Evolutionary conservation across 2,113 vertebrate genomes (phyloP).

Genomic region (Tragelaphus scriptus): DNA sequence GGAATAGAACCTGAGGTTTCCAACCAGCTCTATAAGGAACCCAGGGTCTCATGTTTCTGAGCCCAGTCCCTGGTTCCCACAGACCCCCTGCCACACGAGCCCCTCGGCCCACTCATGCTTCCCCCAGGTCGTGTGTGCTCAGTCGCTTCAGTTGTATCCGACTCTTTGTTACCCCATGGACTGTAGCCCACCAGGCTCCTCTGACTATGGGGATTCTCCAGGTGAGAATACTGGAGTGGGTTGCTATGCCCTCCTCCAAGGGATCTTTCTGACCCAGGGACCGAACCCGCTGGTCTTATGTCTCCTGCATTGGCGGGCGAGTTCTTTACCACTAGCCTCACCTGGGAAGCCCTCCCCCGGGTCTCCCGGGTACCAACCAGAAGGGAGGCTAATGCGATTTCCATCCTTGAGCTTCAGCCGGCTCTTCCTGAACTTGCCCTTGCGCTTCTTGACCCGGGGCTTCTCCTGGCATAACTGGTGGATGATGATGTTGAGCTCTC

Average conservation of each 20-base stretch:
- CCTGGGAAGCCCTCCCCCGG: background rate
- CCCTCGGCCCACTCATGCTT: fast-evolving
- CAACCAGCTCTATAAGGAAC: background rate
- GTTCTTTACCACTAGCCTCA: background rate
- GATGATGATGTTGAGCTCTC: constrained; percentile 97
- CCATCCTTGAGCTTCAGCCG: constrained; percentile 94
- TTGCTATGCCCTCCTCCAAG: background rate
- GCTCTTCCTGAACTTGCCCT: constrained; percentile 95
- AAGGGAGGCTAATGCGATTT: constrained; percentile 96
- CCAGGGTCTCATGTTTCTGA: background rate
- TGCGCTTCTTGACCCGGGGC: constrained; percentile 93
- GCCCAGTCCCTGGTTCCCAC: background rate
- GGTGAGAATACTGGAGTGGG: background rate
- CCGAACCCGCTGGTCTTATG: background rate
- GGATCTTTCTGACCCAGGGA: background rate
- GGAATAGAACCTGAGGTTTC: background rate
- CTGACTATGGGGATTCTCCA: background rate
- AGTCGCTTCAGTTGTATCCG: fast-evolving
- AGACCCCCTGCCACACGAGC: background rate
- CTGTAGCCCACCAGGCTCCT: background rate
- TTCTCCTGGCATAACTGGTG: constrained; percentile 98
- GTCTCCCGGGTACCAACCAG: constrained; percentile 80
- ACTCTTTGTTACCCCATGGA: background rate
- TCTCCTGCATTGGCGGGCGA: background rate
- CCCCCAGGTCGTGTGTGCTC: background rate